These are phyloP conservation scores for Himalopsyche anomala DNA, from an alignment of 2,888 invertebrate species.

Conservation along the genomic window DNA sequence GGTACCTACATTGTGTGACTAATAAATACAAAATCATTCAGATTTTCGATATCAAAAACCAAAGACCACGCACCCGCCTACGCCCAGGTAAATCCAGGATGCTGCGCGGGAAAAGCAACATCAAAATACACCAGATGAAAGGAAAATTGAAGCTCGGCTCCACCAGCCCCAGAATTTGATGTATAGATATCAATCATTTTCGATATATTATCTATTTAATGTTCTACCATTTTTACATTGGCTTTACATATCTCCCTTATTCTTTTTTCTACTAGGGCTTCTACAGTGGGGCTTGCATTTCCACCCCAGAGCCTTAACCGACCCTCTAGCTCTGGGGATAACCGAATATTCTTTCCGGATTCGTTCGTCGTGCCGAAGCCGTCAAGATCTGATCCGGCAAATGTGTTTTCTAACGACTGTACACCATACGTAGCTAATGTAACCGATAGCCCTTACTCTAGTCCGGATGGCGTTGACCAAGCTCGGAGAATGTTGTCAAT, in stretches of 20 bases:
- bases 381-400: slow-evolving; percentile 64
- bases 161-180: too few relatives aligned
- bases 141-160: too few relatives aligned
- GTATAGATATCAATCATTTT: too few relatives aligned
- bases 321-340: slow-evolving; percentile 74
- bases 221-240: background rate
- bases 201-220: background rate
- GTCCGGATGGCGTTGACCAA: slow-evolving; percentile 69
- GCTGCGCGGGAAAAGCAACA: too few relatives aligned
- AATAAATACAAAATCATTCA: background rate
- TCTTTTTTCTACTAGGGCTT: background rate
- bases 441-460: slow-evolving; percentile 72
- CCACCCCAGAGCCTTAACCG: slow-evolving; percentile 65
- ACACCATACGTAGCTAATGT: slow-evolving; percentile 24
- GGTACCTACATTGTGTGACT: background rate
- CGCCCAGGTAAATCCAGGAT: too few relatives aligned
- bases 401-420: slow-evolving; percentile 64
- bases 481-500: slow-evolving; percentile 63
- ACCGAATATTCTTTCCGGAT: slow-evolving; percentile 76
- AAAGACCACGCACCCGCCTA: too few relatives aligned
- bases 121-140: too few relatives aligned
- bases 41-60: background rate
- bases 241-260: background rate
- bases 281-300: background rate
- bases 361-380: slow-evolving; percentile 73